These are phyloP conservation scores for Bombus confusus DNA, from an alignment of 1,140 invertebrate species.

Conservation along the genomic window DNA sequence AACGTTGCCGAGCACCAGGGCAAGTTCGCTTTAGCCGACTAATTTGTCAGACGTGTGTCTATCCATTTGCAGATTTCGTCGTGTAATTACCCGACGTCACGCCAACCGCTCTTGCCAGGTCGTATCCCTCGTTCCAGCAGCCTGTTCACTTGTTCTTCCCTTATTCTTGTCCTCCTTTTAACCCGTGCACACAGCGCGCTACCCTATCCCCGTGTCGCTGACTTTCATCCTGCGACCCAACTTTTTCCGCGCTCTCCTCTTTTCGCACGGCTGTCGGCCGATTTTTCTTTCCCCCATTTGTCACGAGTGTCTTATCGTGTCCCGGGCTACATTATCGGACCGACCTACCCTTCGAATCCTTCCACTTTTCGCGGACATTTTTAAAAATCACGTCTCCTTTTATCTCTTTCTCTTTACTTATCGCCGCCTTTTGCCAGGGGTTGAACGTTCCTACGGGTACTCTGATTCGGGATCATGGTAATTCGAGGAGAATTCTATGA, in stretches of 20 bases:
- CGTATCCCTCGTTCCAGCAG: conserved; percentile 21
- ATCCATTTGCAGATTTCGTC: conserved; percentile 55
- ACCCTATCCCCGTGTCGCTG: background rate
- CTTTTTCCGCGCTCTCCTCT: background rate
- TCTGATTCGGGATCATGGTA: background rate
- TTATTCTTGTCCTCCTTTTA: conserved; percentile 25
- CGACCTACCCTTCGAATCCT: conserved; percentile 20
- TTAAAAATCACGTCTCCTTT: background rate
- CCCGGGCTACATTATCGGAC: conserved; percentile 63
- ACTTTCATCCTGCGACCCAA: conserved; percentile 19
- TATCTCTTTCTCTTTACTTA: background rate
- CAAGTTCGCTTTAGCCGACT: background rate
- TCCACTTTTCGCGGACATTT: conserved; percentile 2
- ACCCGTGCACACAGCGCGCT: background rate
- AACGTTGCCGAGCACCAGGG: background rate
- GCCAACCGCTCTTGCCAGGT: conserved; percentile 47
- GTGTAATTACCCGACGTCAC: conserved; percentile 64
- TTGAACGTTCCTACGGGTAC: background rate
- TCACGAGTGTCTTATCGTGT: conserved; percentile 65
- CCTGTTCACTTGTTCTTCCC: conserved; percentile 8
- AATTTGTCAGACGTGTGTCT: conserved; percentile 57
- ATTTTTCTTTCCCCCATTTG: conserved; percentile 60
- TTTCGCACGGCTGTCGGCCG: conserved; percentile 3
- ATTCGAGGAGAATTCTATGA: background rate
- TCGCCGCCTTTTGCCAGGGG: background rate